Percentiles rank a stretch among this genome's conserved stretches.
phyloP scores from a whole-genome alignment of 2,888 invertebrate species.

The Crossocerus cetratus region DNA sequence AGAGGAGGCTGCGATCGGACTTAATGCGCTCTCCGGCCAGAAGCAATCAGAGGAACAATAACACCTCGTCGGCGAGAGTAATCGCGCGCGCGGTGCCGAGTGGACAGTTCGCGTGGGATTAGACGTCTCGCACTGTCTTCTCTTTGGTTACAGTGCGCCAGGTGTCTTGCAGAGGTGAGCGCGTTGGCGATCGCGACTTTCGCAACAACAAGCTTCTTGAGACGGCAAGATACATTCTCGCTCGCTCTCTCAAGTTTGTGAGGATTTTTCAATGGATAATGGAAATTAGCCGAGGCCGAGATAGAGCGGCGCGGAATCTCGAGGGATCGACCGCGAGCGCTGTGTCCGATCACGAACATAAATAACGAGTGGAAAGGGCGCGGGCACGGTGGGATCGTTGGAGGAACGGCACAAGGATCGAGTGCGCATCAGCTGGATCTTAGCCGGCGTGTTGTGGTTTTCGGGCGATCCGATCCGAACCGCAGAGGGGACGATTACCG shows the following conservation, averaged over 20 bases:
- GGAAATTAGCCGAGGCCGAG: too few species aligned
- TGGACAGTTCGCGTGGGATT: slow-evolving; percentile 62
- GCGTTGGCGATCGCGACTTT: too few species aligned
- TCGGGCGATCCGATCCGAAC: slow-evolving; percentile 67
- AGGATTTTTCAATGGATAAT: too few species aligned
- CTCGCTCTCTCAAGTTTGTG: too few species aligned
- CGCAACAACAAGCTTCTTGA: too few species aligned
- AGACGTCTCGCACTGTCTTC: slow-evolving; percentile 31
- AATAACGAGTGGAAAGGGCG: slow-evolving; percentile 49
- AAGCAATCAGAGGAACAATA: slow-evolving; percentile 69
- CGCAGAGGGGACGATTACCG: slow-evolving; percentile 71
- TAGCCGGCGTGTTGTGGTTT: slow-evolving; percentile 69
- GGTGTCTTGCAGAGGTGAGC: slow-evolving; percentile 35
- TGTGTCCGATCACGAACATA: slow-evolving; percentile 54
- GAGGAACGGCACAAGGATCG: background rate
- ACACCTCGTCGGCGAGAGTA: slow-evolving; percentile 56
- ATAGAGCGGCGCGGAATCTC: slow-evolving; percentile 21
- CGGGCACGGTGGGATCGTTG: slow-evolving; percentile 34
- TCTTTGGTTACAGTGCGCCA: slow-evolving; percentile 31
- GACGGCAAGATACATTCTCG: too few species aligned
- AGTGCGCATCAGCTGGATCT: slow-evolving; percentile 29
- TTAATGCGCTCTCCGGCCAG: slow-evolving; percentile 35
- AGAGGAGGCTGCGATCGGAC: too few species aligned
- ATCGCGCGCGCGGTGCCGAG: slow-evolving; percentile 40
- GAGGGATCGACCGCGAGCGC: slow-evolving; percentile 29